These are phyloP conservation scores for Pteromalus puparum DNA, from an alignment of 1,140 invertebrate species.

Conservation along the genomic window DNA sequence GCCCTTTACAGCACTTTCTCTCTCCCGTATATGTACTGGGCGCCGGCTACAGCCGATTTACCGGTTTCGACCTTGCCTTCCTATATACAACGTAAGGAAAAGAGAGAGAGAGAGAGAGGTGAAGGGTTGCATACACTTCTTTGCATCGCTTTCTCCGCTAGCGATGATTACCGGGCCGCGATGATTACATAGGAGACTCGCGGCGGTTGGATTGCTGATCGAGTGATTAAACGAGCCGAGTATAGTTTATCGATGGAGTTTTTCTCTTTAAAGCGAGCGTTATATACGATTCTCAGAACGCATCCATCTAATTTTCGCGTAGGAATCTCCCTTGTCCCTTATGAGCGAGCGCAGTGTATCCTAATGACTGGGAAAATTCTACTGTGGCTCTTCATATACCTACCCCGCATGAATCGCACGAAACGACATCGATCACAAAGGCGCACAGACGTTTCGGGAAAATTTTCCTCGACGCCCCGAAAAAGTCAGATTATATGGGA, in stretches of 20 bases:
- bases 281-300: too few relatives aligned
- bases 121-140: not conserved
- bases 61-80: slow-evolving; percentile 40
- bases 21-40: not conserved
- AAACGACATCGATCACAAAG: slow-evolving; percentile 45
- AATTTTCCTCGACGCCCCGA: slow-evolving; percentile 35
- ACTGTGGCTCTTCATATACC: not conserved
- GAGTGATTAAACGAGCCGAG: not conserved
- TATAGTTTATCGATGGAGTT: too few relatives aligned
- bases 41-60: slow-evolving; percentile 6
- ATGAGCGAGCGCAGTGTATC: not conserved
- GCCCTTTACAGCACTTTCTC: slow-evolving; percentile 43
- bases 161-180: not conserved
- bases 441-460: slow-evolving; percentile 13
- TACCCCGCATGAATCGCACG: not conserved
- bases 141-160: not conserved
- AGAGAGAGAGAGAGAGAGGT: not conserved
- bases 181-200: not conserved
- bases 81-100: not conserved
- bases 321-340: not conserved
- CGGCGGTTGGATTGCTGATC: not conserved
- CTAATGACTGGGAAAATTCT: slow-evolving; percentile 31
- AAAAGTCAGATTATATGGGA: slow-evolving; percentile 26
- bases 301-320: not conserved
- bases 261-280: too few relatives aligned